Percentiles rank a stretch among this genome's conserved stretches.
Conservation (phyloP, 2,797 vertebrate genomes). For the Syncerus caffer region DNA sequence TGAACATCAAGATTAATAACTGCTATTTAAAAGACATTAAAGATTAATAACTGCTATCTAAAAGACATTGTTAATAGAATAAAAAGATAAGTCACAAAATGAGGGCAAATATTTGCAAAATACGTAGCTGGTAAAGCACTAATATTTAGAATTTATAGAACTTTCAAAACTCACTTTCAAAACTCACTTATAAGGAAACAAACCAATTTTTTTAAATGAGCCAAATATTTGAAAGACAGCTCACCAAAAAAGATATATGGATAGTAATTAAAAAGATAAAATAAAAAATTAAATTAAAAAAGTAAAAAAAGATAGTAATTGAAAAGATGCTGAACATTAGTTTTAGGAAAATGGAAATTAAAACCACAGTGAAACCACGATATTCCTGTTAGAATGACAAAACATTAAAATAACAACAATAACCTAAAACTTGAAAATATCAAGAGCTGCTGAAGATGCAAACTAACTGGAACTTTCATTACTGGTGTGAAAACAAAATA, state of each 20-base stretch:
- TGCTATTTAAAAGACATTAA: not conserved
- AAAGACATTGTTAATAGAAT: not conserved
- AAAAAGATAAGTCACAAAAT: not conserved
- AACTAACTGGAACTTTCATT: not conserved
- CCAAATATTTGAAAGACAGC: not conserved
- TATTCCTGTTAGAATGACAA: not conserved
- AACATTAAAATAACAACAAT: not conserved
- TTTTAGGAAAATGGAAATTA: not conserved
- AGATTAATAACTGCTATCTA: no score
- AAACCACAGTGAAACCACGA: not conserved
- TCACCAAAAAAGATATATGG: not conserved
- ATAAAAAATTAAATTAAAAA: no score
- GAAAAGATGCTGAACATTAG: not conserved
- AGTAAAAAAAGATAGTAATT: no score
- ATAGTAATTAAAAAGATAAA: not conserved
- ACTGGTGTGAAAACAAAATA: not conserved
- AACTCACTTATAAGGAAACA: not conserved
- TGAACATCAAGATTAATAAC: not conserved
- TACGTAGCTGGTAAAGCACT: not conserved
- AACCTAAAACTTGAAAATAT: not conserved
- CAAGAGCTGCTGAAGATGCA: not conserved
- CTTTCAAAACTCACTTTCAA: not conserved
- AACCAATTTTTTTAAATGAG: not conserved
- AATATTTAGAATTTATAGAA: not conserved
- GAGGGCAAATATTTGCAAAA: not conserved